Percentiles rank a stretch among this genome's conserved stretches.
Evolutionary conservation across 92 coral and sea anemone genomes (phyloP).

Genomic region (Bergia puertoricense): DNA sequence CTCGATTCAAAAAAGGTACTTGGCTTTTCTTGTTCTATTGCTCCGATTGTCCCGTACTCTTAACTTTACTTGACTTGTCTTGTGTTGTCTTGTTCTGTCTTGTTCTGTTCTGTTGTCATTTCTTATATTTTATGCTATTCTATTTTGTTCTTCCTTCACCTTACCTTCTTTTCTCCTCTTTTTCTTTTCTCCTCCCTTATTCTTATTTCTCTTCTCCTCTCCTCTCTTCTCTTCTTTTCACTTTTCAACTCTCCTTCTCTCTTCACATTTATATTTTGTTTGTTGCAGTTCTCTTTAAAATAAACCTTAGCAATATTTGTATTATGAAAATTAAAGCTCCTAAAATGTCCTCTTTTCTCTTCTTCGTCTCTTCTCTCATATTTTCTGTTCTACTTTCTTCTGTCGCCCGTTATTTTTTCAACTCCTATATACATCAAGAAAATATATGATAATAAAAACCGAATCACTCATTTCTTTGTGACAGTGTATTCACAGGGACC

Average conservation of each 20-base stretch:
- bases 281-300: no score
- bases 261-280: neutral
- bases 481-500: conserved; percentile 97
- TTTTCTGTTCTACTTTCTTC: no score
- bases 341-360: no score
- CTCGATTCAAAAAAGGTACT: conserved; percentile 22
- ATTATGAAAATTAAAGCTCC: no score
- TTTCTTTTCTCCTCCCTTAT: neutral
- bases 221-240: neutral
- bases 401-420: neutral
- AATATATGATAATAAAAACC: neutral
- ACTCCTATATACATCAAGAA: neutral
- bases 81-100: neutral
- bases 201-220: neutral
- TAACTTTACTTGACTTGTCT: neutral
- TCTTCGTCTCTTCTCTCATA: no score
- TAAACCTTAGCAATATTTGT: no score
- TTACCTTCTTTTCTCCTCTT: neutral
- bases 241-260: neutral
- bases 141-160: neutral
- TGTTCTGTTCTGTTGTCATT: neutral
- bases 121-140: neutral
- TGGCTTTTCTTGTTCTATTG: neutral
- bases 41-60: neutral
- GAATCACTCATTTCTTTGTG: neutral